Conservation (phyloP, 2,797 vertebrate species). For the Poliocrania exsul region DNA sequence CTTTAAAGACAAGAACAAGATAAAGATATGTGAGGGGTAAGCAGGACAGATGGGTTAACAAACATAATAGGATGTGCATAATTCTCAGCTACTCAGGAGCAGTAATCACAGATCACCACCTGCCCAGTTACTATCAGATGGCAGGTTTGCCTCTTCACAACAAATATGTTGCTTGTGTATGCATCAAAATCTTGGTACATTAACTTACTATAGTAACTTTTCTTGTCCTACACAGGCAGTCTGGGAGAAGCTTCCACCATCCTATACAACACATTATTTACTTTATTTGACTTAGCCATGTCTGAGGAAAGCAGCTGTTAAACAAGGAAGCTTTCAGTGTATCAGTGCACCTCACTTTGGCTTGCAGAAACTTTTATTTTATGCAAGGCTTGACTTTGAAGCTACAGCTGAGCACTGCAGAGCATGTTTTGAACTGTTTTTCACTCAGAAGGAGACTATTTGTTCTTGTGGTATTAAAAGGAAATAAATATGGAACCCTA, state of each 20-base stretch:
- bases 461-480: background rate
- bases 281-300: background rate
- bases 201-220: background rate
- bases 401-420: background rate
- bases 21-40: background rate
- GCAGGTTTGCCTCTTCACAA: constrained; percentile 46
- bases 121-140: constrained; percentile 45
- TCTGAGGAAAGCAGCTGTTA: background rate
- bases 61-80: constrained; percentile 60
- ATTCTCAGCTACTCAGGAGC: constrained; percentile 51
- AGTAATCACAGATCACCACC: constrained; percentile 50
- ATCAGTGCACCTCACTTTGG: background rate
- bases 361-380: background rate
- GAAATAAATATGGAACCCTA: background rate
- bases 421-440: background rate
- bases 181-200: background rate
- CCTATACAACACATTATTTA: background rate
- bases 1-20: background rate
- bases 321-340: background rate
- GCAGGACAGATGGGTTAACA: constrained; percentile 59
- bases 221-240: background rate
- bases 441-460: background rate
- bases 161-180: constrained; percentile 22
- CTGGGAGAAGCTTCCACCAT: background rate
- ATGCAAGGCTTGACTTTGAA: background rate